Base-by-base conservation (phyloP, 2,797 vertebrate species). In the Atherinosoma microstoma region DNA sequence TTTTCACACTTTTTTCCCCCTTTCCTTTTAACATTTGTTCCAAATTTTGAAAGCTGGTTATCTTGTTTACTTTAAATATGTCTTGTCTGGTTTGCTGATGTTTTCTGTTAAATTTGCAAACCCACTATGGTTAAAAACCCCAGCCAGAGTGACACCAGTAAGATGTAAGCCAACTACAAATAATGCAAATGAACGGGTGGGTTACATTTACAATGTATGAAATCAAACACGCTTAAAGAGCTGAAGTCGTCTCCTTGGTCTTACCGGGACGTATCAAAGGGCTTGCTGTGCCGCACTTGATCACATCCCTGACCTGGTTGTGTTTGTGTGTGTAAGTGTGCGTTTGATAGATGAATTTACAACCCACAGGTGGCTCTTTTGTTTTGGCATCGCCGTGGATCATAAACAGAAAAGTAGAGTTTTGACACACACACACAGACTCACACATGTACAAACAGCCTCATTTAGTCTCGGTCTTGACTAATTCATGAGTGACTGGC, bases 401-500 rank as follows among this genome's bases (percentile, higher is more conserved):
- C 27, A 6, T 29, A 54, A 54, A 29, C 53, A 29, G 53, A 27
- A 9, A 27, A 20, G 45, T 27, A 49, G 22, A 63, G 36, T 18
- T 58, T 75, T 70, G 18, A 49, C 35, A 42, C 27, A 24, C 27
- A 24, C 49, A 53, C 22, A 53, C n/a, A 27, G 9, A 27, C 27
- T 8, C 35, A 47, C 59, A 73, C 57, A 58, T 11, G 34, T 32
- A 61, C 74, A 78, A 67, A 63, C 53, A 7, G 38, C 24, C 77
- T 73, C 47, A 38, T 73, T 80, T 60, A 77, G 59, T 73, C 76
- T 58, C 40, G 58, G 67, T 67, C 60, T 53, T 84, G 74, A 88
- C 85, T 84, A 72, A 56, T 88, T 84, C 85, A 87, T 85, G 84
- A 84, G 86, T 61, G 77, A 88, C 73, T 58, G 59, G 80, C 66